Evolutionary conservation across 2,797 vertebrate species (phyloP).

Genomic region (Philypnodon macrostomus): DNA sequence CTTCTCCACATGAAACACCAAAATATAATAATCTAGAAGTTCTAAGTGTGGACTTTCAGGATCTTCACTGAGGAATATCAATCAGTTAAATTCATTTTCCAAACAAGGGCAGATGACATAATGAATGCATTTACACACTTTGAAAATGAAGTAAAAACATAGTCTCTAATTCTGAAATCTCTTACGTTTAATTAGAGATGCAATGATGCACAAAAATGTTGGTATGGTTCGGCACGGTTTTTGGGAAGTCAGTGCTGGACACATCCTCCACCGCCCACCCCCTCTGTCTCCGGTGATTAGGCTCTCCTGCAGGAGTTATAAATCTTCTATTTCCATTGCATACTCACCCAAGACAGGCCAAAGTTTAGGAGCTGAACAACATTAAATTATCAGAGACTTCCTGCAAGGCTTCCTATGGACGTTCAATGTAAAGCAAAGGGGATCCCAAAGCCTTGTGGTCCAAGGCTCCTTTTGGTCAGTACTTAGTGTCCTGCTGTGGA

Average conservation of each 20-base stretch:
- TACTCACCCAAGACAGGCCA: conserved; percentile 72
- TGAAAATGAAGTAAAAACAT: too few species aligned
- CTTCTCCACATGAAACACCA: too few species aligned
- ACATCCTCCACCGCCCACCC: conserved; percentile 38
- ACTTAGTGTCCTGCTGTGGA: conserved; percentile 53
- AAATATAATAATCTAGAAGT: too few species aligned
- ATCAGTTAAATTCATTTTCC: too few species aligned
- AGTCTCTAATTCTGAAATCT: too few species aligned
- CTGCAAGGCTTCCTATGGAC: conserved; percentile 67
- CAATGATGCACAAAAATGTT: too few species aligned
- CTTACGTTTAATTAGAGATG: too few species aligned
- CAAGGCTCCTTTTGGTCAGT: conserved; percentile 65
- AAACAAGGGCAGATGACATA: too few species aligned
- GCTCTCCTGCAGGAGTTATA: conserved; percentile 78
- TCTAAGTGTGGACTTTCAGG: too few species aligned
- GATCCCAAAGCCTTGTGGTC: conserved; percentile 59
- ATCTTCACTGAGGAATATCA: too few species aligned
- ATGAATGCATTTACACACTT: too few species aligned
- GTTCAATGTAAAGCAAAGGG: conserved; percentile 53
- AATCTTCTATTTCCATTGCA: conserved; percentile 79
- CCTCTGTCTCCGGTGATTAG: conserved; percentile 76
- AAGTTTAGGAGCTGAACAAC: conserved; percentile 69
- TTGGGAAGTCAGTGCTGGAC: conserved; percentile 51
- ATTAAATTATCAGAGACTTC: conserved; percentile 83
- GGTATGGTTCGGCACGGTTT: too few species aligned